phyloP scores from a whole-genome alignment of 2,797 vertebrate species.

The Hafferia zeledoni region DNA sequence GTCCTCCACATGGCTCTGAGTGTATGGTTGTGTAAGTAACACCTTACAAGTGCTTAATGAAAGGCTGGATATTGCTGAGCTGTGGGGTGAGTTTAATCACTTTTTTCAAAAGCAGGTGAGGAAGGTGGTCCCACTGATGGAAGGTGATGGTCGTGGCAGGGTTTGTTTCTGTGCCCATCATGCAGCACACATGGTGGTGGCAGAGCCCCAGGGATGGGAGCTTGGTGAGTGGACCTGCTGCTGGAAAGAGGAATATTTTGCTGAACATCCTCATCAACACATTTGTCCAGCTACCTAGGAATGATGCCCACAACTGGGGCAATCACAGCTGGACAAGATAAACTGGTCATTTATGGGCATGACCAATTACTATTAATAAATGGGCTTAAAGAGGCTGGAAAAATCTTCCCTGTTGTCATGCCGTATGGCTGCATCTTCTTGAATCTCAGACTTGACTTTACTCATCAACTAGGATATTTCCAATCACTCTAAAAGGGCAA shows the following conservation, averaged over 20 bases:
- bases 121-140: not conserved
- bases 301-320: not conserved
- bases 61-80: not conserved
- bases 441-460: slow-evolving; percentile 13
- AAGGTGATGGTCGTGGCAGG: accelerated
- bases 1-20: not conserved
- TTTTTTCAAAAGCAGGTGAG: not conserved
- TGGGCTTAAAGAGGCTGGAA: not conserved
- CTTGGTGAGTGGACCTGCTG: accelerated
- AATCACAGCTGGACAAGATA: not conserved
- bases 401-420: not conserved
- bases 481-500: slow-evolving; percentile 18
- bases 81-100: not conserved
- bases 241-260: not conserved
- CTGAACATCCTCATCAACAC: not conserved
- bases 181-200: accelerated
- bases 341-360: not conserved
- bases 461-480: slow-evolving; percentile 25
- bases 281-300: not conserved
- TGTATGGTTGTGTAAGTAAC: accelerated
- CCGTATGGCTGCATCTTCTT: not conserved
- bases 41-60: not conserved
- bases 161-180: not conserved
- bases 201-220: not conserved
- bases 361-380: not conserved